Base-by-base conservation (phyloP, 2,113 vertebrate genomes). In the Galbula dea region DNA sequence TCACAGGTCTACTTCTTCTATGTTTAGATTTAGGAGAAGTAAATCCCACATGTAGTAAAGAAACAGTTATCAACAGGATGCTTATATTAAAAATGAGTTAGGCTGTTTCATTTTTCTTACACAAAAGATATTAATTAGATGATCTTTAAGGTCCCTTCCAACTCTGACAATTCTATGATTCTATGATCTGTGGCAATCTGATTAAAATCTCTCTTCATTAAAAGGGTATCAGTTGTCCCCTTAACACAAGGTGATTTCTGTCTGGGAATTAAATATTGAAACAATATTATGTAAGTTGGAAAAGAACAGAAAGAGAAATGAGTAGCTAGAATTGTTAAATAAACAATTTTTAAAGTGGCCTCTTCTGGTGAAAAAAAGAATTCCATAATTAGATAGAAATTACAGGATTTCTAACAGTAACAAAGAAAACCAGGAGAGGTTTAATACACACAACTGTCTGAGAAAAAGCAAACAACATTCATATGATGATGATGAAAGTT, bases 391-490 rank as follows among this genome's bases (percentile, higher is more conserved):
- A 3, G 0, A 49, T 41, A 23, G 27, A 86, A 88, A 86, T 10
- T 15, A 32, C 23, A 83, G 30, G 18, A 75, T 49, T 86, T 17
- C 36, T 69, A 57, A 75, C 41, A 68, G 48, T 29, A 81, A 90
- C 11, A 32, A 57, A 72, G 51, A 83, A 90, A 89, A 78, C 21
- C 6, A 4, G 30, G 19, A 30, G 22, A 57, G 63, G 27, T 69
- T 82, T 73, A 75, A 77, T 58, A 55, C 45, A 63, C 23, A 45
- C 6, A 72, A 54, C 36, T 72, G 12, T 41, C 73, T 55, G 55
- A 74, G 39, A 88, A 86, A 92, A 93, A 74, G 48, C 57, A 90
- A 94, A 84, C 48, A 93, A 90, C 32, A 29, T 78, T 51, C 23
- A 78, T 19, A 39, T 10, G 12, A 87, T 3, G 4, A 62, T 85